phyloP scores from a whole-genome alignment of 2,888 invertebrate genomes.

The Trissonchulus latispiculum region DNA sequence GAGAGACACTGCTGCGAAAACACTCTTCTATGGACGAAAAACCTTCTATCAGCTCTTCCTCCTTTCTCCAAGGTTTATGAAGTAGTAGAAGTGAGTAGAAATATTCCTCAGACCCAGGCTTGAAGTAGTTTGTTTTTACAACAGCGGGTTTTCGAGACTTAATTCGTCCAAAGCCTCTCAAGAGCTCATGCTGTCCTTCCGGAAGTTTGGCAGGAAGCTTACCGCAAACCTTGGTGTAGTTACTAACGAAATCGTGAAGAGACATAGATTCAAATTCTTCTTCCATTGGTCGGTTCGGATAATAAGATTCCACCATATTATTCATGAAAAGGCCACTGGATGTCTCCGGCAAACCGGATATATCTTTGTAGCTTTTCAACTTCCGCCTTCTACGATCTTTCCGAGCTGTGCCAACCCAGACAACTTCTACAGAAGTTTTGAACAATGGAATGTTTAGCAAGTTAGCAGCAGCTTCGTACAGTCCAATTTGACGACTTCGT shows the following conservation, averaged over 20 bases:
- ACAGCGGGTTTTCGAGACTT: background rate
- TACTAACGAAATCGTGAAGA: too few species aligned
- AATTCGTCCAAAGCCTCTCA: too few species aligned
- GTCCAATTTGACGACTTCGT: background rate
- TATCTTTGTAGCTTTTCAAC: too few species aligned
- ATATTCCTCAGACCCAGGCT: background rate
- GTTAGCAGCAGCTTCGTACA: constrained; percentile 5
- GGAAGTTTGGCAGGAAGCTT: too few species aligned
- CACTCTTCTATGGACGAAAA: too few species aligned
- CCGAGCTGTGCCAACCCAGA: background rate
- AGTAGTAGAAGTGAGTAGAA: background rate
- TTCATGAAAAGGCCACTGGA: too few species aligned
- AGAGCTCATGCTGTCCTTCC: too few species aligned
- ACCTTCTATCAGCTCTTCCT: background rate
- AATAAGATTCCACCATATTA: background rate
- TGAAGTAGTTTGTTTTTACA: background rate
- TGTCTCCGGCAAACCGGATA: too few species aligned
- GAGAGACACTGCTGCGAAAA: too few species aligned
- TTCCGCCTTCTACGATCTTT: background rate
- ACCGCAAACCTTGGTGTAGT: too few species aligned
- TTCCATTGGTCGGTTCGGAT: too few species aligned
- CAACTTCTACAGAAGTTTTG: background rate
- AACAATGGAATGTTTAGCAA: background rate
- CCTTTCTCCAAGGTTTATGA: background rate
- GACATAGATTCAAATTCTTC: too few species aligned